Base-by-base conservation (phyloP, 2,113 vertebrate species). In the Siniperca knerii region DNA sequence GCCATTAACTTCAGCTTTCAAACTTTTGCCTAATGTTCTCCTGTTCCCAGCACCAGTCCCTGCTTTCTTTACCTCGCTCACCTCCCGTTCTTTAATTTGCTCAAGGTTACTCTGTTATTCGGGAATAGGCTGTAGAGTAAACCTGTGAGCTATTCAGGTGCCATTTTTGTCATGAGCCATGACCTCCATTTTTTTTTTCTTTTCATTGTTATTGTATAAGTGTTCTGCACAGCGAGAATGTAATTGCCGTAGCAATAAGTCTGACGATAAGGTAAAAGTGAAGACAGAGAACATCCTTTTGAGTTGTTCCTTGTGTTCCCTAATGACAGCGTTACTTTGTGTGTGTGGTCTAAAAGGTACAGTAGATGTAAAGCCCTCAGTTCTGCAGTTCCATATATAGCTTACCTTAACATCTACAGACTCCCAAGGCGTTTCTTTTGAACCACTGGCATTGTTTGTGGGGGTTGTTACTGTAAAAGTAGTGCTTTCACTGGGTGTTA, bases 1-100 rank as follows among this genome's bases (percentile, higher is more conserved):
- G 69, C 89, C 66, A 83, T 90, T 91, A 92, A 73, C 71, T 9
- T 42, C 77, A 85, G 79, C 82, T 75, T 81, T 92, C 62, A 81
- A 82, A 89, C 73, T 2, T 73, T 33, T 42, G 40, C 66, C 75
- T 79, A 61, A 82, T 88, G 60, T 75, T 86, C 40, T 76, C 25
- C 40, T 82, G 44, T 81, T 90, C 84, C 46, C 85, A 79, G 72
- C 58, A 68, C 44, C 60, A 58, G n/a, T 58, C 70, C 33, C 57
- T 42, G 29, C 44, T 74, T 67, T 61, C 71, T 42, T 60, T 29
- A 71, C 84, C 62, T 44, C 35, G 0, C 71, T 58, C 44, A 60
- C 80, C 81, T 62, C n/a, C 75, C 6, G 6, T 81, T 81, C 68
- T 72, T 79, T 80, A 40, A 71, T 61, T 42, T 61, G 33, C 80